Base-by-base conservation (phyloP, 2,113 vertebrate genomes). In the Micronycteris hirsuta region DNA sequence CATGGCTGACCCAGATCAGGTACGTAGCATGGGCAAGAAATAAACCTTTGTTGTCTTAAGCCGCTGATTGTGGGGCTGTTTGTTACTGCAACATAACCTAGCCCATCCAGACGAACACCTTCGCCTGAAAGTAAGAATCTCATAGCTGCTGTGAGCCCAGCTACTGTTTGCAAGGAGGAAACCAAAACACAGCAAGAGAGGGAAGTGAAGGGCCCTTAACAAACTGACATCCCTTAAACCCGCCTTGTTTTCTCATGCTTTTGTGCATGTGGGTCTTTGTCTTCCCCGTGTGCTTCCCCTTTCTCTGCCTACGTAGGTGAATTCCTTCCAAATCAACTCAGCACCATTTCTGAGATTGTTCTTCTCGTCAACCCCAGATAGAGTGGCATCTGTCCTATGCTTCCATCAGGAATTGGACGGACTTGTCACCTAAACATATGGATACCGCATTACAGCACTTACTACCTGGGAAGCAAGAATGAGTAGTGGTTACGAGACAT, bases 401-500 rank as follows among this genome's bases (percentile, higher is more conserved):
- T 52, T 49, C 63, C 58, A 58, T 16, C 43, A 16, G 38, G 47
- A 77, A 68, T 82, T 65, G 17, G 47, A 36, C 15, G n/a, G 58
- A 58, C 47, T 26, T 7, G 49, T 4, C 36, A 33, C 14, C 63
- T 7, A 4, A 47, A 74, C 43, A 28, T 33, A 56, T 0, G 5
- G 78, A 41, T 1, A 16, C 5, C 3, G 19, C 9, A 6, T 3
- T 22, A 0, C 2, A 58, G 43, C 61, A 4, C 17, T 49, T 38
- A 20, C 19, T 63, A n/a, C 16, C 86, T 9, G 26, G 45, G 45
- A 54, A 81, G 61, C n/a, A 16, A 22, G 12, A 8, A 16, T 4
- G 5, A 0, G 5, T 6, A 7, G 45, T 33, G 14, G 11, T 65
- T 26, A 47, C 4, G 7, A n/a, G 33, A 22, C 49, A 63, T 61